phyloP scores from a whole-genome alignment of 2,113 vertebrate genomes.

The Tyto alba region DNA sequence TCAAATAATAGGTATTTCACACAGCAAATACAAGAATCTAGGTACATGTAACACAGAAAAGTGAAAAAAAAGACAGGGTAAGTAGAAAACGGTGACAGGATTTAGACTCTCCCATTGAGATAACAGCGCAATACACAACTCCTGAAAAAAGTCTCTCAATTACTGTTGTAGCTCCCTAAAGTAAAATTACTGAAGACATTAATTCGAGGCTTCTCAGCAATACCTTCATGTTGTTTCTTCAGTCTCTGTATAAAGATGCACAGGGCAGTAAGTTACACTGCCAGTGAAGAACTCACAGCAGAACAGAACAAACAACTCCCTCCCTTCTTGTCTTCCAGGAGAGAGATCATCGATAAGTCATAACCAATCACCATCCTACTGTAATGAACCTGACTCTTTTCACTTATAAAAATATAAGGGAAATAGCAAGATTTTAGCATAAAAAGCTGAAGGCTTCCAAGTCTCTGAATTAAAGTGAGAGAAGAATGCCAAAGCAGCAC shows the following conservation, averaged over 20 bases:
- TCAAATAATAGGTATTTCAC: background rate
- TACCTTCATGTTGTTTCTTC: background rate
- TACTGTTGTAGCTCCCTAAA: background rate
- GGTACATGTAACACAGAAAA: accelerated
- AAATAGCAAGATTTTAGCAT: background rate
- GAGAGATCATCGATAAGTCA: background rate
- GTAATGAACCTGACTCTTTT: background rate
- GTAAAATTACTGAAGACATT: background rate
- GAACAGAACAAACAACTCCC: background rate
- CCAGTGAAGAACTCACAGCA: background rate
- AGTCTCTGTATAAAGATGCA: background rate
- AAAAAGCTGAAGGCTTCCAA: background rate
- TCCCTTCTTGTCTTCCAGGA: background rate
- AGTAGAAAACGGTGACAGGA: background rate
- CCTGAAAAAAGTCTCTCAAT: background rate
- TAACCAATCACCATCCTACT: background rate
- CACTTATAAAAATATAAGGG: background rate
- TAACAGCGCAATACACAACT: background rate
- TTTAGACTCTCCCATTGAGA: background rate
- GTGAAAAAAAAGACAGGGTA: background rate
- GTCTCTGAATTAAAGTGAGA: background rate
- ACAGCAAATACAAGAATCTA: background rate
- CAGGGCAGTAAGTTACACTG: accelerated
- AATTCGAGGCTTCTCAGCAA: background rate
- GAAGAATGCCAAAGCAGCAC: background rate